Conservation (phyloP, 2,797 vertebrate species). For the Danio albolineatus region DNA sequence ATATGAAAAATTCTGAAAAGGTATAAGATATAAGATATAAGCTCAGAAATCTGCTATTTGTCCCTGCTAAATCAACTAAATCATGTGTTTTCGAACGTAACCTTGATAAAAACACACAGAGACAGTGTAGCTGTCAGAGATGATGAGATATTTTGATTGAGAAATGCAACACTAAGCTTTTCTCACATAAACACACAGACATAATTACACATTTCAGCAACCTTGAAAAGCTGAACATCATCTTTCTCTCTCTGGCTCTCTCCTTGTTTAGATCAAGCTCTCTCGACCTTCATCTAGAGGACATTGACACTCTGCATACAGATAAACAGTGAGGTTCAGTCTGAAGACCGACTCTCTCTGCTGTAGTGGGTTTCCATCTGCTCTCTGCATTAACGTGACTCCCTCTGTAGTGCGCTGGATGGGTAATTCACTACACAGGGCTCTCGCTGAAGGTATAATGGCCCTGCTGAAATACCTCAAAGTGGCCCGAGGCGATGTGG, state of each 20-base stretch:
- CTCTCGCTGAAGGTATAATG: neutral
- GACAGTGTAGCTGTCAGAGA: neutral
- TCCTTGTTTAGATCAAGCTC: neutral
- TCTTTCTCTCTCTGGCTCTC: neutral
- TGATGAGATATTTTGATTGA: neutral
- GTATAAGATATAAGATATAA: no score
- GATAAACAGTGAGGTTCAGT: slow-evolving; percentile 24
- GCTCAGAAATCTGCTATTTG: no score
- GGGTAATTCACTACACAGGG: slow-evolving; percentile 3
- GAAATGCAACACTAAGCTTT: neutral
- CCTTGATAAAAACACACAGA: neutral
- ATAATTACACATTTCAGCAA: slow-evolving; percentile 18
- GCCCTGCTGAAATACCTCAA: slow-evolving; percentile 15
- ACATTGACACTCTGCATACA: neutral
- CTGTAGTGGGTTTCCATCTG: neutral
- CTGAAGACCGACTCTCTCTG: neutral
- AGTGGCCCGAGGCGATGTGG: slow-evolving; percentile 18
- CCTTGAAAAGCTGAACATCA: slow-evolving; percentile 8
- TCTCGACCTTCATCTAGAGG: slow-evolving; percentile 3
- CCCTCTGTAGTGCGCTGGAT: neutral
- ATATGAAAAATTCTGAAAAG: no score
- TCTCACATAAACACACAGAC: neutral
- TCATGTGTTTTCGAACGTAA: neutral
- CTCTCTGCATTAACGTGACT: slow-evolving; percentile 12
- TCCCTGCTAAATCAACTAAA: no score